Evolutionary conservation across 2,888 invertebrate genomes (phyloP).

Genomic region (Drosophila longiperda): DNA sequence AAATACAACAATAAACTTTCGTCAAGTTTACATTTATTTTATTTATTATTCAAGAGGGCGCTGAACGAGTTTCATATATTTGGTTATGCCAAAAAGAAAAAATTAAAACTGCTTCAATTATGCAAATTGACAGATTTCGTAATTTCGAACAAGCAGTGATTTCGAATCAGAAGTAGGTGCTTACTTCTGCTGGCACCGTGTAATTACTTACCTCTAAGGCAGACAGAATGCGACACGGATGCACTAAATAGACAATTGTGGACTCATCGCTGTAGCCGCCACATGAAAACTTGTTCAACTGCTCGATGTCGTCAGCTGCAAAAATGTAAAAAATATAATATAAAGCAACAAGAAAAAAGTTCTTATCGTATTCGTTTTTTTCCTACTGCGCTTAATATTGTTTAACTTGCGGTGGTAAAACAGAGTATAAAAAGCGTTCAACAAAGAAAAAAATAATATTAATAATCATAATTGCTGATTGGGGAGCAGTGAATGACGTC

Average conservation of each 20-base stretch:
- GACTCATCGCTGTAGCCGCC: slow-evolving; percentile 94
- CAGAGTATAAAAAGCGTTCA: slow-evolving; percentile 43
- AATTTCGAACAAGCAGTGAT: not conserved
- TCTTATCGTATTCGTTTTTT: slow-evolving; percentile 30
- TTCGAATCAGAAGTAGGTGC: not conserved
- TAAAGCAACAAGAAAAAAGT: too few relatives aligned
- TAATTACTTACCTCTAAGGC: slow-evolving; percentile 88
- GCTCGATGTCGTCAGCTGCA: slow-evolving; percentile 92
- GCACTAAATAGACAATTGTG: slow-evolving; percentile 93
- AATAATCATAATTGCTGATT: slow-evolving; percentile 3
- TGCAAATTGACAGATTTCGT: not conserved
- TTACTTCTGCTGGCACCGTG: not conserved
- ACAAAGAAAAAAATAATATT: slow-evolving; percentile 45
- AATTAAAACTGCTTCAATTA: not conserved
- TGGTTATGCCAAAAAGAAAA: not conserved
- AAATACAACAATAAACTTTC: slow-evolving; percentile 2
- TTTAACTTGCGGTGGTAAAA: slow-evolving; percentile 31
- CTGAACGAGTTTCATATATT: not conserved
- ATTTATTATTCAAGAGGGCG: not conserved
- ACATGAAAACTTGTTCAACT: slow-evolving; percentile 92
- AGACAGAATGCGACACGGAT: slow-evolving; percentile 94
- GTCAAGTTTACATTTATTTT: not conserved
- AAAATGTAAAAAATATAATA: slow-evolving; percentile 54
- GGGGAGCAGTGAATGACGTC: slow-evolving; percentile 61
- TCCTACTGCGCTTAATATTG: slow-evolving; percentile 20